Percentiles rank a stretch among this genome's conserved stretches.
Evolutionary conservation across 2,888 invertebrate species (phyloP).

Genomic region (Athalia cordata): DNA sequence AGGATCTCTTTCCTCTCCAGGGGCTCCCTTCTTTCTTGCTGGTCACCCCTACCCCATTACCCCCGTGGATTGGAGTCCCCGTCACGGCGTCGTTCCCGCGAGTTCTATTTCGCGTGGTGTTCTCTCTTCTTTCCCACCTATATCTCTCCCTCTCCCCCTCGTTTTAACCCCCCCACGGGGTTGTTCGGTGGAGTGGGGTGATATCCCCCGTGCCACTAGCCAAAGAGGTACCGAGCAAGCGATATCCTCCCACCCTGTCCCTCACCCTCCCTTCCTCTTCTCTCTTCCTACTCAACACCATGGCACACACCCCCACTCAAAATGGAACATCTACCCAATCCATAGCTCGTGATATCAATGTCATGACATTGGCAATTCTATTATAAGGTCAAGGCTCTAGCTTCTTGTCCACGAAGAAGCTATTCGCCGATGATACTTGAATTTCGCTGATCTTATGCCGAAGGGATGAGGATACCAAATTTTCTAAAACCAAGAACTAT

Average conservation of each 20-base stretch:
- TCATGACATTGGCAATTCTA: background rate
- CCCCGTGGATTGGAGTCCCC: slow-evolving; percentile 25
- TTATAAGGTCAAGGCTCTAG: background rate
- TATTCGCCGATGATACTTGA: too few relatives aligned
- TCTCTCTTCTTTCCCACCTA: slow-evolving; percentile 67
- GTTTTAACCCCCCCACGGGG: slow-evolving; percentile 51
- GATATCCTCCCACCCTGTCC: slow-evolving; percentile 24
- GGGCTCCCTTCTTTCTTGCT: slow-evolving; percentile 37
- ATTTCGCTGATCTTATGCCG: too few relatives aligned
- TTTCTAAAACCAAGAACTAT: background rate
- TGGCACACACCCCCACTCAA: slow-evolving; percentile 45
- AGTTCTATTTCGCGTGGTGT: slow-evolving; percentile 63
- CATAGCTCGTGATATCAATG: background rate
- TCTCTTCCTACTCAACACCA: slow-evolving; percentile 51
- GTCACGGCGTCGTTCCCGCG: slow-evolving; percentile 52
- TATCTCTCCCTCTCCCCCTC: slow-evolving; percentile 49
- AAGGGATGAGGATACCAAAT: too few relatives aligned
- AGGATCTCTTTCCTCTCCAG: slow-evolving; percentile 46
- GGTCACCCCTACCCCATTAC: slow-evolving; percentile 38
- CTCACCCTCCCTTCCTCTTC: slow-evolving; percentile 26
- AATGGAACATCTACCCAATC: slow-evolving; percentile 18
- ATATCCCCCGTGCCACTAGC: slow-evolving; percentile 61
- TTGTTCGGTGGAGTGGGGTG: slow-evolving; percentile 62
- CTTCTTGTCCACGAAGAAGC: too few relatives aligned
- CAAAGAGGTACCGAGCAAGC: background rate